Evolutionary conservation across 1,140 invertebrate genomes (phyloP), one percentile per base, ranked within the genome.

Genomic region (Batillaria attramentaria): DNA sequence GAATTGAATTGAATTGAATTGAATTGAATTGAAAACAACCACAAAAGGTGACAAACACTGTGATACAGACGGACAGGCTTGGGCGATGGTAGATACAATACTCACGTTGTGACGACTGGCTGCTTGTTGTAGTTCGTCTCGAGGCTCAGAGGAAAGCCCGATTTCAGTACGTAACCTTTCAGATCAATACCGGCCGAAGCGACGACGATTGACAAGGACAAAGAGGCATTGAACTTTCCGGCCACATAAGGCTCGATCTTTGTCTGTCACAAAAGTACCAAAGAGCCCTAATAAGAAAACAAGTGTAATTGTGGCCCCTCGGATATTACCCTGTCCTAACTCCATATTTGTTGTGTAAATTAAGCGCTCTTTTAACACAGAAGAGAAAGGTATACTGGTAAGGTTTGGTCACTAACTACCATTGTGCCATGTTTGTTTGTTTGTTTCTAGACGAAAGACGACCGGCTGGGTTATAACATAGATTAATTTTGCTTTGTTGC

Each of bases 31-130:
- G n/a, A n/a, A n/a, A n/a, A n/a, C n/a, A n/a, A n/a, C n/a, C n/a
- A n/a, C n/a, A n/a, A n/a, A n/a, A n/a, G n/a, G n/a, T n/a, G n/a
- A n/a, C n/a, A n/a, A n/a, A n/a, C n/a, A 18, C 50, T 54, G 50
- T n/a, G 1, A 54, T 18, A 54, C 50, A 54, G 50, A 54, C 18
- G n/a, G 18, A 18, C n/a, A 20, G 18, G 18, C n/a, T n/a, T 54
- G 18, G 50, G n/a, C n/a, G 18, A 54, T 18, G 18, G 1, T n/a
- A 1, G 18, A 20, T 60, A 60, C 57, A 10, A 31, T 28, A 78
- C 65, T 77, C 70, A 78, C 77, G 18, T 46, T 4, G 50, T 31
- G 3, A 33, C 28, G n/a, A 78, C 68, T 10, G 77, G 77, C 28
- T 69, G 68, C 41, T 78, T 78, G 35, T 20, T 69, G 66, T 46